Evolutionary conservation across 2,888 invertebrate species (phyloP).

Genomic region (Camponotus fellah): DNA sequence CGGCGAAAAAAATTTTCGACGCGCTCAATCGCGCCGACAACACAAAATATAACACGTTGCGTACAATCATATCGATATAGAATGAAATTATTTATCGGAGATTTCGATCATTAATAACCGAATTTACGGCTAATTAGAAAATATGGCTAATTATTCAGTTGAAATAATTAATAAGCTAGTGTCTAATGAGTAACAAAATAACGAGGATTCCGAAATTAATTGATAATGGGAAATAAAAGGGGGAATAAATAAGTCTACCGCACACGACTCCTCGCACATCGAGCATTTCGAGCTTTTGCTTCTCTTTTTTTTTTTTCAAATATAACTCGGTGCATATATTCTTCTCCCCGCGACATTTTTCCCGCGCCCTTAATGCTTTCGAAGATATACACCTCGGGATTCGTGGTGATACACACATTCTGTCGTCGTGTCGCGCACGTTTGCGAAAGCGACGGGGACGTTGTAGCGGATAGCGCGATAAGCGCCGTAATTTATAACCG

Average conservation of each 20-base stretch:
- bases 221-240: not conserved
- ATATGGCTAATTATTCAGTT: slow-evolving; percentile 2
- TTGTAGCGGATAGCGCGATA: slow-evolving; percentile 57
- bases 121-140: not conserved
- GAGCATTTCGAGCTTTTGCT: not conserved
- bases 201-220: not conserved
- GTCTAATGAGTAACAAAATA: not conserved
- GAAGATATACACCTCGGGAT: slow-evolving; percentile 10
- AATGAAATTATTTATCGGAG: not conserved
- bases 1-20: slow-evolving; percentile 70
- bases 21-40: slow-evolving; percentile 63
- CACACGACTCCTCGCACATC: not conserved
- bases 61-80: not conserved
- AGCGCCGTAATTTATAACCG: slow-evolving; percentile 65
- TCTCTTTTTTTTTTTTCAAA: not conserved
- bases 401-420: slow-evolving; percentile 19
- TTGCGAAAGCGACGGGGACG: slow-evolving; percentile 39
- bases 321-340: not conserved
- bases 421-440: slow-evolving; percentile 27
- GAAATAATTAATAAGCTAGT: not conserved
- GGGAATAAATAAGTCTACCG: not conserved
- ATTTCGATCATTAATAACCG: not conserved
- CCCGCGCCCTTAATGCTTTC: not conserved
- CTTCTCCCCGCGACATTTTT: not conserved
- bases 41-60: not conserved